These are phyloP conservation scores for Dromococcyx pavoninus DNA, from an alignment of 2,797 vertebrate genomes.

Conservation along the genomic window DNA sequence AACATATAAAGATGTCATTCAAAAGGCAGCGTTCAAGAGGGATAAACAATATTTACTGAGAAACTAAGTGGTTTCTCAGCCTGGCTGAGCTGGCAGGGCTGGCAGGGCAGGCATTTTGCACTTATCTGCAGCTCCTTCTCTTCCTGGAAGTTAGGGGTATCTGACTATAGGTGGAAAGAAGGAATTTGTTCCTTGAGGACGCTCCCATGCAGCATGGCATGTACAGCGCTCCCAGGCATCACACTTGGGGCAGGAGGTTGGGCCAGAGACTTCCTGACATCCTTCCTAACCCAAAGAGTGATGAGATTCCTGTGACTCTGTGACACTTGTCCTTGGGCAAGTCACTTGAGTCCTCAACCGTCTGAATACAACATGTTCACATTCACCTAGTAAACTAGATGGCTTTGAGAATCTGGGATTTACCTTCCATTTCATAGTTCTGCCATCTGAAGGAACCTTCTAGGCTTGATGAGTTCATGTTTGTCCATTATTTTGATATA, in stretches of 20 bases:
- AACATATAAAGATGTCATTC: slow-evolving; percentile 58
- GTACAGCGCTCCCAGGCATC: background rate
- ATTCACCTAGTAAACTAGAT: background rate
- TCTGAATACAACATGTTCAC: background rate
- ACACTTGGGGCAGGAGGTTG: background rate
- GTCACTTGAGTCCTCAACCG: background rate
- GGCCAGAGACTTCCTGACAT: background rate
- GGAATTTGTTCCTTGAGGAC: background rate
- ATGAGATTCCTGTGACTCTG: background rate
- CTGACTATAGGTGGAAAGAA: rapidly evolving
- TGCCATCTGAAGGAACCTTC: background rate
- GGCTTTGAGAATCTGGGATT: background rate
- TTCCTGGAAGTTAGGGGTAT: background rate
- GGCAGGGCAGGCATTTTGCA: background rate
- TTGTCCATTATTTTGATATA: background rate
- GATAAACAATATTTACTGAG: slow-evolving; percentile 39
- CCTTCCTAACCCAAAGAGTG: background rate
- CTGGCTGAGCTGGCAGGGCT: background rate
- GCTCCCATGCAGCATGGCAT: background rate
- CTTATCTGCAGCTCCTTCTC: background rate
- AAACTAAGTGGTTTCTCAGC: background rate
- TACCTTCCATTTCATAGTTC: background rate
- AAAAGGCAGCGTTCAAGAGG: background rate
- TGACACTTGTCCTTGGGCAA: background rate
- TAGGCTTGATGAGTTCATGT: background rate